Base-by-base conservation (phyloP, 1,140 invertebrate species). In the Trichonephila clavipes region DNA sequence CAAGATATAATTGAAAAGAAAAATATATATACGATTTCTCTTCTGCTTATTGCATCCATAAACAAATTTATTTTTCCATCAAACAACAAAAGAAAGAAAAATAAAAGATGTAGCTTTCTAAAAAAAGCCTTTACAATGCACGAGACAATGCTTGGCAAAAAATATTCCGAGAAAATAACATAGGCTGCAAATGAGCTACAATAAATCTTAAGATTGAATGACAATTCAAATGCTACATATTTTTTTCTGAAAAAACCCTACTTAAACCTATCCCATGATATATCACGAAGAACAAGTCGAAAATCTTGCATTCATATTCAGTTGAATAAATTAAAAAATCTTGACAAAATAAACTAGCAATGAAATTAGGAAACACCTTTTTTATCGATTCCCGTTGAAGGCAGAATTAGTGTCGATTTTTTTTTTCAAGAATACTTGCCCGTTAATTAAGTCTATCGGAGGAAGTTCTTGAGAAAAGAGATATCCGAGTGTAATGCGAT, bases 381-480 rank as follows among this genome's bases (percentile, higher is more conserved):
- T 90, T 81, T 77, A 90, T 90, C 72, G 89, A 81, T 90, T 61
- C 16, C 59, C 59, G 58, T 90, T 90, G 72, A 82, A 90, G 69
- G 24, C 51, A 77, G 59, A 82, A 90, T 90, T 88, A 88, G 72
- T 61, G 10, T 40, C 14, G 24, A n/a, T 81, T 90, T 90, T 90
- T 90, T 72, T 51, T 51, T 34, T 40, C 89, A 81, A 61, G 61
- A 77, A 90, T 62, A n/a, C 72, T 61, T 82, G 77, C 89, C 58
- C 58, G 69, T 90, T 90, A 90, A 90, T 90, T 90, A 90, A 90
- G 89, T 90, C 34, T 81, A 90, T 90, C 88, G 87, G 69, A 64
- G 40, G 62, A 44, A 88, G 24, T 88, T 89, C 89, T 81, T 62
- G 51, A 82, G 89, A 61, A 81, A 34, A 77, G 72, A 90, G 72